Evolutionary conservation across 2,888 invertebrate genomes (phyloP).

Genomic region (Amphipoea oculea): DNA sequence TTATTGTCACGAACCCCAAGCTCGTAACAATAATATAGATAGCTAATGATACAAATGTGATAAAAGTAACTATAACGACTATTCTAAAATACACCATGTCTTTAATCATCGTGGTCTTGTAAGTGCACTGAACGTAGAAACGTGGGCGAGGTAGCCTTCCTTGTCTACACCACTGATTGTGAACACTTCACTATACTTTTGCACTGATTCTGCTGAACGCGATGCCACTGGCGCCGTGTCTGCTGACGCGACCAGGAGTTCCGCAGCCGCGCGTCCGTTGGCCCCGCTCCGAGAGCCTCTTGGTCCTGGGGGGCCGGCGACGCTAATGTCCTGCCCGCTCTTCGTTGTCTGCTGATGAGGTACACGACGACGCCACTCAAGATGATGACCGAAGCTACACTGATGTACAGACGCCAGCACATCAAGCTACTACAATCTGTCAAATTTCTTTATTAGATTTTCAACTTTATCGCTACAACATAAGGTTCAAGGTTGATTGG

Average conservation of each 20-base stretch:
- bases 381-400: slow-evolving; percentile 1
- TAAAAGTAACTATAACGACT: no score
- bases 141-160: background rate
- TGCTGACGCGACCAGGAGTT: background rate
- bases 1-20: no score
- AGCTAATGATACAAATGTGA: no score
- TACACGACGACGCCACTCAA: slow-evolving; percentile 1
- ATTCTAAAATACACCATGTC: no score
- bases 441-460: no score
- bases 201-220: background rate
- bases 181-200: background rate
- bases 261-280: background rate
- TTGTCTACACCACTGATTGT: background rate
- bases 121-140: no score
- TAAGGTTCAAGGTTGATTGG: no score
- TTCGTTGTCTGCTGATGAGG: background rate
- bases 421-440: no score
- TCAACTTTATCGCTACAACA: no score
- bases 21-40: no score
- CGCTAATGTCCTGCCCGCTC: background rate
- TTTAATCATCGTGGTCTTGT: background rate
- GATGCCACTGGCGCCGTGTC: background rate
- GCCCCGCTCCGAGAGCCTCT: background rate
- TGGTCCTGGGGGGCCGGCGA: background rate
- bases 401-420: no score